A percentile compares a stretch with the other conserved stretches of the same genome.
Conservation (phyloP, 1,140 invertebrate species). For the Eulimnadia texana region DNA sequence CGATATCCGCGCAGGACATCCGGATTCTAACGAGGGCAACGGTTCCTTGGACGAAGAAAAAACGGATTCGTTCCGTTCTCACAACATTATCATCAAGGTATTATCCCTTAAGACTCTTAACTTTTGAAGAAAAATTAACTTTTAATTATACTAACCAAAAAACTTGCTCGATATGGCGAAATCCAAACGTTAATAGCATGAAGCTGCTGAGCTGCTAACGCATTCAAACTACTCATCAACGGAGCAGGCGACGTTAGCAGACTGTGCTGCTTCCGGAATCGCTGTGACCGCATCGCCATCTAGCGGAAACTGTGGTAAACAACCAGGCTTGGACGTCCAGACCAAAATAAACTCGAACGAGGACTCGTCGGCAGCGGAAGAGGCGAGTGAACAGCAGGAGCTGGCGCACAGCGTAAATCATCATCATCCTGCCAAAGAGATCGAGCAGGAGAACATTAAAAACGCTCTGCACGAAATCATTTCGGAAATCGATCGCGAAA, state of each 20-base stretch:
- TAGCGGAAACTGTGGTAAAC: too few species aligned
- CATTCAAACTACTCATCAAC: neutral
- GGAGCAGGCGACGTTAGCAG: neutral
- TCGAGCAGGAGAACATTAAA: conserved; percentile 38
- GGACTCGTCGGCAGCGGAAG: neutral
- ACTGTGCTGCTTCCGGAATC: too few species aligned
- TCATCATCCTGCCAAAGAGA: conserved; percentile 25
- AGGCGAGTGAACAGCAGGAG: neutral
- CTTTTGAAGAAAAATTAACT: too few species aligned
- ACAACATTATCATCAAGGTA: too few species aligned
- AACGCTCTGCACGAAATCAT: conserved; percentile 42
- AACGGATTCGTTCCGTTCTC: too few species aligned
- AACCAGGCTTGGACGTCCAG: neutral
- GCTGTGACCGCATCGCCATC: too few species aligned
- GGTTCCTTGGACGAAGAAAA: too few species aligned
- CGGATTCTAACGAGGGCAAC: too few species aligned
- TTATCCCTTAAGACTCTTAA: too few species aligned
- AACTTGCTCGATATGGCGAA: neutral
- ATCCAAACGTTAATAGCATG: neutral
- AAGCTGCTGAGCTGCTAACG: neutral
- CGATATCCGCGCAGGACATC: too few species aligned
- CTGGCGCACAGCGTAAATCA: neutral
- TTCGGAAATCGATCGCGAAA: conserved; percentile 40
- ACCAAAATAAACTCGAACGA: neutral
- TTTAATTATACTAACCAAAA: too few species aligned